Conservation (phyloP, 2,888 invertebrate species). For the Trichogramma evanescens region DNA sequence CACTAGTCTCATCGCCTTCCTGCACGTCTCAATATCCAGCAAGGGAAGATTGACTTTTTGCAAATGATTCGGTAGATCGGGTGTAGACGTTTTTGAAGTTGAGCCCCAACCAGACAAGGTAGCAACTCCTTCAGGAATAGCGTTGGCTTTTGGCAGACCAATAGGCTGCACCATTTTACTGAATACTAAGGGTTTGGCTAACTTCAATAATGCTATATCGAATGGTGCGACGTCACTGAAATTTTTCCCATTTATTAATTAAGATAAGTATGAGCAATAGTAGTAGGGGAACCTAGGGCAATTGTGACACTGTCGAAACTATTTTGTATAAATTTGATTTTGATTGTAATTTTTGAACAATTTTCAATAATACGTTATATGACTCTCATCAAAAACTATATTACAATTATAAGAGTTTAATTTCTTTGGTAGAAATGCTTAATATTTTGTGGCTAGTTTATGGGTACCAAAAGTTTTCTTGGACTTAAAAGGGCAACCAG, state of each 20-base stretch:
- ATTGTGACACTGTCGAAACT: no score
- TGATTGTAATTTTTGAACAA: not conserved
- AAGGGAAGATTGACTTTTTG: conserved; percentile 36
- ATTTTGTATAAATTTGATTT: no score
- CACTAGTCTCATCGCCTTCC: conserved; percentile 21
- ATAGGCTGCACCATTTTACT: conserved; percentile 41
- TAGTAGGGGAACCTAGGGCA: no score
- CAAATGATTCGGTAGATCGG: conserved; percentile 33
- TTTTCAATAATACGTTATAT: not conserved
- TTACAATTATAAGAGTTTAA: no score
- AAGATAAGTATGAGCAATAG: no score
- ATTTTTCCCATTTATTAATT: conserved; percentile 4
- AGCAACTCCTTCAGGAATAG: conserved; percentile 35
- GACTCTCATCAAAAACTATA: no score
- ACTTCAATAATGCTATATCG: conserved; percentile 51
- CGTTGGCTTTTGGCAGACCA: conserved; percentile 37
- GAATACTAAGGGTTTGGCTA: conserved; percentile 38
- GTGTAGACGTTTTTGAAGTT: conserved; percentile 25
- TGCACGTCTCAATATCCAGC: conserved; percentile 31
- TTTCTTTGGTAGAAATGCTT: no score
- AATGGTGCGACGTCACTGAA: conserved; percentile 42
- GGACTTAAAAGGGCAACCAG: no score
- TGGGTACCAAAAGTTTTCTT: no score
- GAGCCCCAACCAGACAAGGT: conserved; percentile 51
- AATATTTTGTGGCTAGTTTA: no score